Base-by-base conservation (phyloP, 2,888 invertebrate species). In the Gymnoscelis rufifasciata region DNA sequence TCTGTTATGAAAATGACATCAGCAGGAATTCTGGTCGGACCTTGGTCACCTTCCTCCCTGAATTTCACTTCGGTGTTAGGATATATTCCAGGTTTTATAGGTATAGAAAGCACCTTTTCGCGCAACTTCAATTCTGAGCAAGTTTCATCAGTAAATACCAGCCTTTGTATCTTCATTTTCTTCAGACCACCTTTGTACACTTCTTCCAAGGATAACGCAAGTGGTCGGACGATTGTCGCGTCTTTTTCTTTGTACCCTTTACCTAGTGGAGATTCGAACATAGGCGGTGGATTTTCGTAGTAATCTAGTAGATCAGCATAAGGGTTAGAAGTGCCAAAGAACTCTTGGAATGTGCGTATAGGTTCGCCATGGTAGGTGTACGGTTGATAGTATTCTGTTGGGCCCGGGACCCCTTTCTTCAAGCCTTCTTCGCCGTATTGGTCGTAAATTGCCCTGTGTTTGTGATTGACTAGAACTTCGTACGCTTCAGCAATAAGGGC, bases 341-440 rank as follows among this genome's bases (percentile, higher is more conserved):
- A 96, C 23, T 94, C 92, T 55, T 91, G 91, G 69, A 92, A 95
- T 0, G 95, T 94, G 56, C 88, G 81, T 62, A 92, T 74, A 0
- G 93, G 92, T 66, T 97, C 93, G 0, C 94, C 95, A 68, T 97
- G 95, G 83, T 94, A 97, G 31, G 91, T 86, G 71, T 93, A 95
- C 0, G 94, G 93, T 43, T 92, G 90, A 57, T 93, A 91, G 71
- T 90, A 94, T 4, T 90, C 90, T 0, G 60, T 63, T 0, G 92
- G 93, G 1, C 93, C 90, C 3, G 93, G 92, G 0, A 96, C 91
- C 0, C 96, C 96, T 62, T 90, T 90, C 72, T 95, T 95, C 33
- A 97, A 83, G 0, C 96, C 96, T 64, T 94, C 93, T 76, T 96
- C 96, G 0, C 97, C 97, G 77, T 94, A 97, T 65, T 95, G 94